A percentile compares a stretch with the other conserved stretches of the same genome.
Conservation (phyloP, 2,113 vertebrate species). For the Charina bottae region DNA sequence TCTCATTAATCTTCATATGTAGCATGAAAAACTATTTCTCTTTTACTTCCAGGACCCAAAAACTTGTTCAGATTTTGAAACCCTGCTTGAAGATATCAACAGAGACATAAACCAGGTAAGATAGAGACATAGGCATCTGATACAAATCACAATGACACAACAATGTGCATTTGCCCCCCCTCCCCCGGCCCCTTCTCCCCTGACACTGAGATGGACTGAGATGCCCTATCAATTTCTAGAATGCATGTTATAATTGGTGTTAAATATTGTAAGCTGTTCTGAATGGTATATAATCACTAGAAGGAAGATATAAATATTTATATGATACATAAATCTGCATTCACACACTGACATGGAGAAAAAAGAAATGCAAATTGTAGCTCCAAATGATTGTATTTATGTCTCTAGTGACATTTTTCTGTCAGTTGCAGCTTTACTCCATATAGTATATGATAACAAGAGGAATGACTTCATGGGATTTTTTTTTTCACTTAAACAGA, state of each 20-base stretch:
- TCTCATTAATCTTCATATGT: neutral
- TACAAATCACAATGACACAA: neutral
- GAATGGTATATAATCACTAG: neutral
- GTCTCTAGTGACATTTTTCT: neutral
- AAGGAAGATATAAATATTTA: neutral
- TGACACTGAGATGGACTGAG: neutral
- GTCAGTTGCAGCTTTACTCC: neutral
- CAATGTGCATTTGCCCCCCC: neutral
- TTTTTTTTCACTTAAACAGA: neutral
- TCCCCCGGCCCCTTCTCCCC: neutral
- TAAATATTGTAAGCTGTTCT: neutral
- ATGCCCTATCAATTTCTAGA: neutral
- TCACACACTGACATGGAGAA: neutral
- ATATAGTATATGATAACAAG: neutral
- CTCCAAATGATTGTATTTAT: conserved; percentile 1
- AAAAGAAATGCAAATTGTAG: conserved; percentile 5
- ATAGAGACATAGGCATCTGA: neutral
- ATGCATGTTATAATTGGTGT: neutral
- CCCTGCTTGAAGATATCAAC: neutral
- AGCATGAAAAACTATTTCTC: neutral
- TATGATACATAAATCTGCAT: neutral
- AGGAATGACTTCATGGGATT: neutral
- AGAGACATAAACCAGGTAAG: neutral
- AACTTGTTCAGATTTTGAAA: neutral
- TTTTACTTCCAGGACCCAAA: neutral